Evolutionary conservation across 2,113 vertebrate genomes (phyloP), one percentile per base, ranked within the genome.

Genomic region (Promerops cafer): DNA sequence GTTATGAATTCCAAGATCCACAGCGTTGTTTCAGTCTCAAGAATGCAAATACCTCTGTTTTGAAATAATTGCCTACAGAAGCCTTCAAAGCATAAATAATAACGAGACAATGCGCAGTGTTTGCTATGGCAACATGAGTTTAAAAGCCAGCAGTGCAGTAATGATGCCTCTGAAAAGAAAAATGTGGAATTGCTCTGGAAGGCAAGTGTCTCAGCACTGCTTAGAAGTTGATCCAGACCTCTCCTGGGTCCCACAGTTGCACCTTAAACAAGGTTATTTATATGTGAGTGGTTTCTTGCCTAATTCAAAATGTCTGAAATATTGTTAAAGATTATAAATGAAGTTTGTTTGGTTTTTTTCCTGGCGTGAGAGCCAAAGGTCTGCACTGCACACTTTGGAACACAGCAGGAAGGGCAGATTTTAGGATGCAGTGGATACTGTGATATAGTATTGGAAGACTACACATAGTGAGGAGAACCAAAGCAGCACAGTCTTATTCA

Each of bases 61-160:
- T 68, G 15, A 91, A 93, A 79, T 89, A 93, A 91, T 93, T 94
- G 54, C 50, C 45, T 77, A n/a, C 4, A 18, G 63, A 81, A 94
- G 4, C 66, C 50, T 94, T 92, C 50, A 92, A 90, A 95, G n/a
- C 45, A 77, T 35, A 94, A 93, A 70, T 86, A 84, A 85, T 57
- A 72, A 53, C 0, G 2, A 83, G 82, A 86, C 53, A 72, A 85
- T 50, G 49, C 0, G 0, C 42, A 80, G 17, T 9, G 33, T 79
- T 94, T 92, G 66, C 90, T 92, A 94, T 88, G 80, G 76, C 75
- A 94, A 93, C 83, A 4, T 65, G 42, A 77, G 71, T 83, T 90
- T 63, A 88, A 66, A 95, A 90, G 66, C 45, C 64, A 83, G 59
- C 26, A 50, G 70, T 54, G 37, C 23, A 20, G 54, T 70, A 90